Conservation (phyloP, 1,140 invertebrate genomes). For the Armadillidium nasatum region DNA sequence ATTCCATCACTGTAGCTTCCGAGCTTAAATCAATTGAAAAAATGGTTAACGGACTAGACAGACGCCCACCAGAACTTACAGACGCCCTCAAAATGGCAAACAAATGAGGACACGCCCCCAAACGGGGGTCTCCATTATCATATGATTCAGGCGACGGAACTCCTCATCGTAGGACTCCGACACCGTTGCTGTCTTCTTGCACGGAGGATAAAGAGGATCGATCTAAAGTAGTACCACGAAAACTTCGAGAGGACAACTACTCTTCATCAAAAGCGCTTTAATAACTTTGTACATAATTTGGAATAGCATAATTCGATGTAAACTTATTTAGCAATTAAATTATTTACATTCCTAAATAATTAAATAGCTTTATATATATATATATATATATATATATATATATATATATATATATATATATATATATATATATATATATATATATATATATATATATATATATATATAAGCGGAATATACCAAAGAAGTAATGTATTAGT, state of each 20-base stretch:
- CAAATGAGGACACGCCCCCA: constrained; percentile 46
- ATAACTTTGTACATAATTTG: neutral
- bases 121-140: constrained; percentile 52
- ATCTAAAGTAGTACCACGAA: neutral
- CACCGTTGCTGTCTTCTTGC: neutral
- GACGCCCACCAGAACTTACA: constrained; percentile 46
- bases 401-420: neutral
- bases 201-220: no score
- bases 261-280: neutral
- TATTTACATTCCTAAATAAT: no score
- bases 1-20: constrained; percentile 47
- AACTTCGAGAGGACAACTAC: neutral
- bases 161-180: constrained; percentile 59
- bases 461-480: neutral
- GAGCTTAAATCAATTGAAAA: constrained; percentile 93
- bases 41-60: constrained; percentile 88
- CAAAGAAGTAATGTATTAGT: no score
- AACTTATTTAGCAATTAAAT: neutral
- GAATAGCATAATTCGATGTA: neutral
- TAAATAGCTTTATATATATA: no score
- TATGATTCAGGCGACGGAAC: constrained; percentile 62
- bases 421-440: neutral
- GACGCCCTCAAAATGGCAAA: constrained; percentile 44
- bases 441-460: neutral
- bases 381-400: no score